Evolutionary conservation across 2,797 vertebrate species (phyloP).

Genomic region (Cryptoblepharus egeriae): DNA sequence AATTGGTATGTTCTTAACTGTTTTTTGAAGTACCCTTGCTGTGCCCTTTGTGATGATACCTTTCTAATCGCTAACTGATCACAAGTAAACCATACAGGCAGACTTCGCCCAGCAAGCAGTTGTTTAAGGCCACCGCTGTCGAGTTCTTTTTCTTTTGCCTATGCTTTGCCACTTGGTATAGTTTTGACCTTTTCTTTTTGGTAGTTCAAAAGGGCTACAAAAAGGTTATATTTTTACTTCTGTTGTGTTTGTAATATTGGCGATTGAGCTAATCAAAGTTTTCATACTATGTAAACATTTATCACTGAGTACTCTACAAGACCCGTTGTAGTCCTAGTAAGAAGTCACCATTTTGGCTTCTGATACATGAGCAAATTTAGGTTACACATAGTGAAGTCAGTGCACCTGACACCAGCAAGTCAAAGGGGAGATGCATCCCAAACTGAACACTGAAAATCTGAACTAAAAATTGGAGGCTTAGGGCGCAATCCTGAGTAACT

Average conservation of each 20-base stretch:
- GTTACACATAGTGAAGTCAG: neutral
- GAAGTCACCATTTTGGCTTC: neutral
- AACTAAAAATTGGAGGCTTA: neutral
- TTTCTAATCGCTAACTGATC: slow-evolving; percentile 66
- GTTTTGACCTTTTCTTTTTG: neutral
- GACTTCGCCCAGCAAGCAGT: slow-evolving; percentile 57
- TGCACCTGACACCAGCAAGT: neutral
- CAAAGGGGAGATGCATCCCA: neutral
- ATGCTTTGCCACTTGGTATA: neutral
- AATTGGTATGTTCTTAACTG: neutral
- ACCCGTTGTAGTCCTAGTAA: neutral
- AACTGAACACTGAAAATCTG: neutral
- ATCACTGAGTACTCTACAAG: neutral
- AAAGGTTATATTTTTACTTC: slow-evolving; percentile 36
- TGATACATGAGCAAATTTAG: neutral
- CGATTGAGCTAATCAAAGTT: neutral
- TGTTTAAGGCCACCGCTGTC: neutral
- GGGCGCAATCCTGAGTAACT: no score
- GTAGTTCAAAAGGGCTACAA: neutral
- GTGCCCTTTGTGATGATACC: slow-evolving; percentile 60
- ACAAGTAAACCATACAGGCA: slow-evolving; percentile 54
- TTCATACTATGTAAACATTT: neutral
- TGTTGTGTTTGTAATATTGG: slow-evolving; percentile 46
- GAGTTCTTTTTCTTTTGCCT: neutral
- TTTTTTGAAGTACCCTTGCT: slow-evolving; percentile 25